Base-by-base conservation (phyloP, 2,888 invertebrate species). In the Pogonocherus hispidulus region DNA sequence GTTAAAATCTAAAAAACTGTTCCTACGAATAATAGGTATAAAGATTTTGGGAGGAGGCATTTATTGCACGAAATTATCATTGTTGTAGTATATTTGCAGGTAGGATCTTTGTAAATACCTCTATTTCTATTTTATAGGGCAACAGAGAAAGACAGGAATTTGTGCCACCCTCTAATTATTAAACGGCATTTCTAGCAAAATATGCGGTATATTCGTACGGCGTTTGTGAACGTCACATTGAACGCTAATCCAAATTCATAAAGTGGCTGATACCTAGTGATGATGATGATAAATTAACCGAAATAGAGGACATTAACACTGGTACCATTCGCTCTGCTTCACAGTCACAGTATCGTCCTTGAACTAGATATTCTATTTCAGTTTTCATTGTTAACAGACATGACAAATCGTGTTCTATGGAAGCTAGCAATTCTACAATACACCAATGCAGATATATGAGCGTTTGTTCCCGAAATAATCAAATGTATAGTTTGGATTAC, bases 361-460 rank as follows among this genome's bases (percentile, higher is more conserved):
- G 55, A 55, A 41, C 55, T 41, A 55, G 55, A 55, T 55, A 55
- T 41, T 55, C 41, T 22, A 37, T 55, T 55, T 55, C 14, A n/a
- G 55, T 41, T 20, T 20, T 35, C 55, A 55, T 55, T 55, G 55
- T 55, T 22, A 55, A 55, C n/a, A 22, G 37, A 22, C 55, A 52
- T 52, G 55, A 41, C 41, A 55, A 41, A 55, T 55, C 55, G 37
- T n/a, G 19, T 55, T 8, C 55, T 55, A 3, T 55, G n/a, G 18
- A 55, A 19, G 3, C 32, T 19, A n/a, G 18, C 32, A 37, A 19
- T 35, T 18, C 3, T 19, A 55, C n/a, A 35, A 55, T 55, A 32
- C 32, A 35, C n/a, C 23, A 52, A 52, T 20, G 47, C 20, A 49
- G 19, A 49, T 49, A 51, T 11, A n/a, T n/a, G n/a, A 2, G 14